These are phyloP conservation scores for Plectus sambesii DNA, from an alignment of 1,140 invertebrate genomes.

Conservation along the genomic window DNA sequence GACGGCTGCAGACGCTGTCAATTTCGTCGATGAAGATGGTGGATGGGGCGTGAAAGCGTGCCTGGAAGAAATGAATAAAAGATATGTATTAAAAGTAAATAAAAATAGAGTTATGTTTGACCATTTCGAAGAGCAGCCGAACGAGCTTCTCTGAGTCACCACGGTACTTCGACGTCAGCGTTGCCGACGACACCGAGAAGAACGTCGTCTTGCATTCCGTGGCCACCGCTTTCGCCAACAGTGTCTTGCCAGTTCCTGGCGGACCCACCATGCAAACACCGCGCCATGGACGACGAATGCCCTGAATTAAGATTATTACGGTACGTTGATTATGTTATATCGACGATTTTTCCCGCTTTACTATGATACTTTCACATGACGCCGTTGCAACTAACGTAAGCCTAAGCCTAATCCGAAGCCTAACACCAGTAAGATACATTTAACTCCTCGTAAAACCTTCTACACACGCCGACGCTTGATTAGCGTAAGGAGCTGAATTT, in stretches of 20 bases:
- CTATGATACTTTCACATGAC: no score
- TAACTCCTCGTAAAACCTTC: no score
- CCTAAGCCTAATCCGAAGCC: no score
- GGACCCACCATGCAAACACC: slow-evolving; percentile 60
- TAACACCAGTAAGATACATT: no score
- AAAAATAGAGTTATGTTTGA: slow-evolving; percentile 46
- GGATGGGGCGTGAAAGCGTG: slow-evolving; percentile 92
- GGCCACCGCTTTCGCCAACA: slow-evolving; percentile 96
- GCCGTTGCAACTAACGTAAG: no score
- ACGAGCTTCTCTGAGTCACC: slow-evolving; percentile 98
- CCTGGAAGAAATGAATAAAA: slow-evolving; percentile 53
- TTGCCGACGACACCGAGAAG: slow-evolving; percentile 95
- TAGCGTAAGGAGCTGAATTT: no score
- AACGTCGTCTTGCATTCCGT: slow-evolving; percentile 98
- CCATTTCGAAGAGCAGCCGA: slow-evolving; percentile 93
- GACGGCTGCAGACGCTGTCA: slow-evolving; percentile 86
- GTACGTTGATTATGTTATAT: no score
- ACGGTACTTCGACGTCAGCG: slow-evolving; percentile 90
- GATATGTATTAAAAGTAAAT: slow-evolving; percentile 13
- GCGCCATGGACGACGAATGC: slow-evolving; percentile 42
- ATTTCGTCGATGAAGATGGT: slow-evolving; percentile 99
- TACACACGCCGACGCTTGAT: no score
- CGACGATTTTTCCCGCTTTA: no score
- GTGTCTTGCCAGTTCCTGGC: slow-evolving; percentile 95
- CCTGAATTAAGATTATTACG: slow-evolving; percentile 19